A percentile compares a stretch with the other conserved stretches of the same genome.
Conservation (phyloP, 2,797 vertebrate genomes). For the Salmo trutta region DNA sequence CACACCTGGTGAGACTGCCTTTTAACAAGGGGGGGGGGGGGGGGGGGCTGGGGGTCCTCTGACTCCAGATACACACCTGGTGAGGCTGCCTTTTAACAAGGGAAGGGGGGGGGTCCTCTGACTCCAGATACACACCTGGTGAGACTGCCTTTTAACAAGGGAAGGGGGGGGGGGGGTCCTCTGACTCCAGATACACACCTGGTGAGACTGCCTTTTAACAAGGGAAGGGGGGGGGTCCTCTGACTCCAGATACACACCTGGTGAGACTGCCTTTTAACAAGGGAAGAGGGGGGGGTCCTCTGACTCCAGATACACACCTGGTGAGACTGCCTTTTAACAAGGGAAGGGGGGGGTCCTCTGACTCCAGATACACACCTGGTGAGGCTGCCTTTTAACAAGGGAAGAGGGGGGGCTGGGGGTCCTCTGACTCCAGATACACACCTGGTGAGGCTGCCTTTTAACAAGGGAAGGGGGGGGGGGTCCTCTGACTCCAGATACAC, state of each 20-base stretch:
- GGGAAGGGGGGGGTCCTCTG: slow-evolving; percentile 79
- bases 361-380: slow-evolving; percentile 96
- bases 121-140: slow-evolving; percentile 96
- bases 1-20: slow-evolving; percentile 85
- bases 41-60: slow-evolving; percentile 85
- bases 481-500: slow-evolving; percentile 92
- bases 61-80: slow-evolving; percentile 96
- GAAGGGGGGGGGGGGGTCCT: slow-evolving; percentile 80
- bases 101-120: slow-evolving; percentile 80
- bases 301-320: slow-evolving; percentile 95
- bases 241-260: slow-evolving; percentile 95
- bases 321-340: slow-evolving; percentile 68
- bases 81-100: slow-evolving; percentile 61
- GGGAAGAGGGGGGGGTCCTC: slow-evolving; percentile 77
- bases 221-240: slow-evolving; percentile 76
- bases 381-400: slow-evolving; percentile 47
- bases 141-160: slow-evolving; percentile 47
- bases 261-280: slow-evolving; percentile 68
- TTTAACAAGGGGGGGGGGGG: too few species aligned
- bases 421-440: slow-evolving; percentile 92
- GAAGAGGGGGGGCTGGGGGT: slow-evolving; percentile 83
- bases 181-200: slow-evolving; percentile 94
- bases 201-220: slow-evolving; percentile 73
- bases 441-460: slow-evolving; percentile 80
- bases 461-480: slow-evolving; percentile 76